These are phyloP conservation scores for Eudasyphora cyanicolor DNA, from an alignment of 2,888 invertebrate species.

Conservation along the genomic window DNA sequence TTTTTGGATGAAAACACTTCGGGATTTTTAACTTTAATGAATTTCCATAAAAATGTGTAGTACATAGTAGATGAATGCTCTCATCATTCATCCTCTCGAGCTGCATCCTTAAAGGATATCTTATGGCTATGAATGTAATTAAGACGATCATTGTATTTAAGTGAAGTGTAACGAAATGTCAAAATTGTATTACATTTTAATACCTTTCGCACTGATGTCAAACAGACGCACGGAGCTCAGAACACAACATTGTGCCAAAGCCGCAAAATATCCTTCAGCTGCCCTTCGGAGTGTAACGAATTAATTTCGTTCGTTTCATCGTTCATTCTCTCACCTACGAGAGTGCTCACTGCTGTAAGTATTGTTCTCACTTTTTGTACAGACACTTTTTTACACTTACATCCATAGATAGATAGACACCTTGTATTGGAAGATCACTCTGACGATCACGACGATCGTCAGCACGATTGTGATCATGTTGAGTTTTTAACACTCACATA, in stretches of 20 bases:
- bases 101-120: slow-evolving; percentile 4
- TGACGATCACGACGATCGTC: background rate
- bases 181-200: slow-evolving; percentile 59
- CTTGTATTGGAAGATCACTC: background rate
- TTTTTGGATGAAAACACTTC: no score
- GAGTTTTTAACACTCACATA: slow-evolving; percentile 38
- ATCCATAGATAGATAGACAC: no score
- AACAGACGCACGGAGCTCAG: slow-evolving; percentile 3
- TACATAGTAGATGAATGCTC: background rate
- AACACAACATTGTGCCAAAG: background rate
- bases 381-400: no score
- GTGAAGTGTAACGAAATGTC: slow-evolving; percentile 65
- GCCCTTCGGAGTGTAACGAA: slow-evolving; percentile 72
- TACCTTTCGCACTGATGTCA: slow-evolving; percentile 51
- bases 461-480: slow-evolving; percentile 12
- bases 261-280: slow-evolving; percentile 69
- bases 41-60: background rate
- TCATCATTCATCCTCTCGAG: background rate
- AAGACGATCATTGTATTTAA: slow-evolving; percentile 59
- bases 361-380: background rate
- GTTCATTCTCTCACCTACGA: slow-evolving; percentile 1
- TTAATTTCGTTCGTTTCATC: slow-evolving; percentile 52
- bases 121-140: slow-evolving; percentile 59
- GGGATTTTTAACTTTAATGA: no score
- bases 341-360: background rate